Conservation (phyloP, 1,140 invertebrate genomes). For the Leptinotarsa defecta region DNA sequence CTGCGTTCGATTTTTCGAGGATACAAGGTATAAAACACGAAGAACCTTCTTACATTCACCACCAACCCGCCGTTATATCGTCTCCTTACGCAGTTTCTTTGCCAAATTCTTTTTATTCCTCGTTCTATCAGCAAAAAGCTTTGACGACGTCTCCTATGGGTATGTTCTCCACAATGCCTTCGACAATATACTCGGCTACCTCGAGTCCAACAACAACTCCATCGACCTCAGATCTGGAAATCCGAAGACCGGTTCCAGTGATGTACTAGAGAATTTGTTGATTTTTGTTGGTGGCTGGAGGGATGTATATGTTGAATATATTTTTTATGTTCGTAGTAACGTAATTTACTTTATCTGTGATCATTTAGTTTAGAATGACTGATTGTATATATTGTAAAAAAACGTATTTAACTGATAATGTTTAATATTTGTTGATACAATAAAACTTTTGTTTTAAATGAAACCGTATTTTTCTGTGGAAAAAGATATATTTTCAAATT, state of each 20-base stretch:
- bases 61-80: conserved; percentile 57
- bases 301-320: background rate
- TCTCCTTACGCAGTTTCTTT: conserved; percentile 63
- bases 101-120: conserved; percentile 67
- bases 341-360: conserved; percentile 31
- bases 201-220: conserved; percentile 58
- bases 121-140: conserved; percentile 58
- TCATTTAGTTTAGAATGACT: conserved; percentile 39
- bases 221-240: conserved; percentile 57
- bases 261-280: conserved; percentile 56
- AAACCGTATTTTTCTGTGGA: too few species aligned
- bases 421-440: too few species aligned
- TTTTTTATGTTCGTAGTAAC: background rate
- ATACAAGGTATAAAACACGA: conserved; percentile 52
- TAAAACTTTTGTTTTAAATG: too few species aligned
- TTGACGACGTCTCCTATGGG: conserved; percentile 53
- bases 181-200: conserved; percentile 56
- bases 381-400: conserved; percentile 35
- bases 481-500: too few species aligned
- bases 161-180: conserved; percentile 53
- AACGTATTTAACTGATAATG: conserved; percentile 9
- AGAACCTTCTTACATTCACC: conserved; percentile 53
- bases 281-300: conserved; percentile 8
- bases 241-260: conserved; percentile 63
- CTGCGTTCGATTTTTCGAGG: conserved; percentile 67